These are phyloP conservation scores for Magallana angulata DNA, from an alignment of 1,140 invertebrate species.

Conservation along the genomic window DNA sequence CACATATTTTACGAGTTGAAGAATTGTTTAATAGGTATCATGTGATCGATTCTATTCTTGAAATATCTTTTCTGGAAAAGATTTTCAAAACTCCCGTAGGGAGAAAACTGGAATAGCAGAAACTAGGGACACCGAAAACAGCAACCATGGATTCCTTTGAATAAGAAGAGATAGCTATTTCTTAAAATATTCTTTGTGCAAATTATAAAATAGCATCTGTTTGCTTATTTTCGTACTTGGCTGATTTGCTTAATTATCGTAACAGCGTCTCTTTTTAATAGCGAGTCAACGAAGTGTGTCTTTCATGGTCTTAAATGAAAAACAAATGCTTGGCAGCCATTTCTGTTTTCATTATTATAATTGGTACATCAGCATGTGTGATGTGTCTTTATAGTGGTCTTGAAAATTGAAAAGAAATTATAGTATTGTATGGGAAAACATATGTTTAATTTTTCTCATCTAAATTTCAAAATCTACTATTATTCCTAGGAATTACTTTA, in stretches of 20 bases:
- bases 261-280: constrained; percentile 31
- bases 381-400: constrained; percentile 6
- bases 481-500: no score
- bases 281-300: constrained; percentile 12
- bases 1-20: no score
- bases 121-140: not conserved
- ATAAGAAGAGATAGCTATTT: constrained; percentile 14
- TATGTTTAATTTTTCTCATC: no score
- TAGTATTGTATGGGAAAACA: no score
- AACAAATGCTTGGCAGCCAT: constrained; percentile 23
- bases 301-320: constrained; percentile 30
- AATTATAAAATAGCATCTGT: constrained; percentile 15
- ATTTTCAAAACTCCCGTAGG: not conserved
- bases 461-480: no score
- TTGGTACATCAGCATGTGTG: constrained; percentile 7
- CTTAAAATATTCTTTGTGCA: constrained; percentile 28
- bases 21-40: not conserved
- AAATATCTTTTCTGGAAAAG: not conserved
- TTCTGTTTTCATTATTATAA: constrained; percentile 25
- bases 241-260: constrained; percentile 26
- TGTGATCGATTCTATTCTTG: not conserved
- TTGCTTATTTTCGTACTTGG: not conserved
- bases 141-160: constrained; percentile 1
- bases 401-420: not conserved
- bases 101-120: not conserved